A percentile compares a stretch with the other conserved stretches of the same genome.
Evolutionary conservation across 1,140 invertebrate species (phyloP).

Genomic region (Phymastichus coffea): DNA sequence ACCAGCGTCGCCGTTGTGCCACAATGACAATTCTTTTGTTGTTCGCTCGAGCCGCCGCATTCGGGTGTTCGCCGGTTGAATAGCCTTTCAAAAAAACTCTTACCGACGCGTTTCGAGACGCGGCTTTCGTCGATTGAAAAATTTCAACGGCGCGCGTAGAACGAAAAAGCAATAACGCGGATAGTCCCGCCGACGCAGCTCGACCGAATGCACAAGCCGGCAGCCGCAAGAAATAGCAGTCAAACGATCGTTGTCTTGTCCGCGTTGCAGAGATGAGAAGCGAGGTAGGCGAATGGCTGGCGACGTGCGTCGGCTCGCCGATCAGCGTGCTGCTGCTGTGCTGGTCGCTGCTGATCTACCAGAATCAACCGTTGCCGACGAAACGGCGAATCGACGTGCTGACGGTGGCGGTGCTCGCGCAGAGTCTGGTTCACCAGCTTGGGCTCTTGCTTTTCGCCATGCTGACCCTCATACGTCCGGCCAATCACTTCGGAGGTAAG

Average conservation of each 20-base stretch:
- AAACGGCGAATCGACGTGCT: slow-evolving; percentile 62
- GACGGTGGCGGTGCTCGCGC: slow-evolving; percentile 53
- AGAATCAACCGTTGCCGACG: slow-evolving; percentile 55
- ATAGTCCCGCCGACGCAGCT: too few species aligned
- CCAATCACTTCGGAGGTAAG: slow-evolving; percentile 50
- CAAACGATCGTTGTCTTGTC: background rate
- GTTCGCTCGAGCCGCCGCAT: too few species aligned
- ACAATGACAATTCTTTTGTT: too few species aligned
- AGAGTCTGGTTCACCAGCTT: slow-evolving; percentile 55
- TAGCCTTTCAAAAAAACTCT: too few species aligned
- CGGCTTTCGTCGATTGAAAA: too few species aligned
- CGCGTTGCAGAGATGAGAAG: slow-evolving; percentile 47
- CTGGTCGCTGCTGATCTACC: slow-evolving; percentile 57
- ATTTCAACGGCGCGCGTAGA: too few species aligned
- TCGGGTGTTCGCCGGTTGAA: too few species aligned
- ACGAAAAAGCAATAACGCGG: too few species aligned
- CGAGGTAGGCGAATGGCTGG: slow-evolving; percentile 56
- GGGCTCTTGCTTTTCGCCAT: slow-evolving; percentile 55
- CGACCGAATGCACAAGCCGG: too few species aligned
- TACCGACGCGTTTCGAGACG: too few species aligned
- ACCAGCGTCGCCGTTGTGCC: too few species aligned
- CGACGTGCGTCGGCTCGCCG: slow-evolving; percentile 58
- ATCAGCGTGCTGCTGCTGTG: slow-evolving; percentile 55
- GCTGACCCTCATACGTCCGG: slow-evolving; percentile 55
- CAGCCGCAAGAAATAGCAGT: too few species aligned